Evolutionary conservation across 2,888 invertebrate species (phyloP), one percentile per base, ranked within the genome.

Genomic region (Caenorhabditis sp.): DNA sequence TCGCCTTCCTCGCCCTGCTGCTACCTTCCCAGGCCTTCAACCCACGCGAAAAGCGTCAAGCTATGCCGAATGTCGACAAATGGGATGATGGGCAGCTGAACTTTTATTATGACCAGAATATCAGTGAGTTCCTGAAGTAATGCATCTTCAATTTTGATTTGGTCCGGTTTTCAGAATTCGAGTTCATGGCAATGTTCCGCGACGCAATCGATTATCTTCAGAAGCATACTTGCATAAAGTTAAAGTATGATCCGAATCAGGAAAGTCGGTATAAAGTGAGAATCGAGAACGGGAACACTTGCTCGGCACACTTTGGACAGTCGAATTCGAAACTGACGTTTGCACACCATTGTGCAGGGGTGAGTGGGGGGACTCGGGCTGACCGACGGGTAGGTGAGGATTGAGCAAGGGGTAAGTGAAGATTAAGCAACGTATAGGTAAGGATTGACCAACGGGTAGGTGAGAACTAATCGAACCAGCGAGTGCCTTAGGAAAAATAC

Each of bases 61-160:
- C 51, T 1, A 8, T 65, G 13, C 24, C 24, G 6, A 20, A 56
- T 44, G 26, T 9, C n/a, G 1, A 0, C 6, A 56, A 47, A 32
- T 70, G 70, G 61, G 18, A 20, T 1, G 37, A 70, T 9, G 61
- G 61, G 4, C 47, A 28, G 15, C n/a, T 70, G 51, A 32, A 35
- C 24, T 70, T 22, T 3, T 70, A 13, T 9, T 55, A 13, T 40
- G 40, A n/a, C 6, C 15, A 60, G 18, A 18, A 60, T 32, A 20
- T 58, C 15, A 56, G 58, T 68, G 47, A 53, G 22, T 26, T 13
- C 40, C 13, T 13, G n/a, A n/a, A n/a, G n/a, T n/a, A 6, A 5
- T 11, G 40, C 13, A 13, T 40, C 40, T 6, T 4, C 9, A 9
- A 32, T 32, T 6, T 32, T 32, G 32, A 32, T n/a, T n/a, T n/a